Evolutionary conservation across 30 jellyfish, hydroid and myxozoan genomes (phyloP), one percentile per base, ranked within the genome.

Genomic region (Aurelia coerulea): DNA sequence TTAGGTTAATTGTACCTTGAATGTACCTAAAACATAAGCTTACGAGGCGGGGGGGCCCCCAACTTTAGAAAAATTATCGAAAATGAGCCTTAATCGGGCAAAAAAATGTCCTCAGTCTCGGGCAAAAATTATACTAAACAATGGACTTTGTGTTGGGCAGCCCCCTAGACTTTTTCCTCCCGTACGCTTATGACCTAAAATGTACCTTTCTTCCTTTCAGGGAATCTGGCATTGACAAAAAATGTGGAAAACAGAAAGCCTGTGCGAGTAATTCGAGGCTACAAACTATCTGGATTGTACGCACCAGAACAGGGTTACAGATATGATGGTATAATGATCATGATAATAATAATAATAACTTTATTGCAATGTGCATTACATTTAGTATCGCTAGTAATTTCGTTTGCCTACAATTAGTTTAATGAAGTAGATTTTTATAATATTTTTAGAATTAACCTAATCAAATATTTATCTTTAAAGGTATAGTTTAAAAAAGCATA

Each of bases 231-330:
- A 5, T 71, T 89, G 54, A 17, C 95, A 17, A 56, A 62, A 67
- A 89, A 89, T 54, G 90, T 89, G n/a, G 95, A 81, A 53, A 77
- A 67, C 32, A 74, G 95, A 10, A 73, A 83, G 39, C 97, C 97
- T 11, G 97, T 89, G 29, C 94, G 97, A 9, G 97, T 89, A 11
- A 89, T 89, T 29, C 90, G 97, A 16, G 97, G 97, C 15, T 89
- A 89, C 76, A 89, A 89, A 89, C 87, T 87, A 16, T 74, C 83
- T 16, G 79, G 97, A n/a, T 35, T 17, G 18, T 89, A 65, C 54
- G 97, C 97, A 6, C 97, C 97, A 15, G 97, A 89, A 73, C 53
- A 82, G 17, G 97, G 97, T 12, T 89, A 89, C 80, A 71, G 97
- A 72, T 89, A 89, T 39, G 97, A 89, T 73, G 97, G 97, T 89